A percentile compares a stretch with the other conserved stretches of the same genome.
Conservation (phyloP, 2,113 vertebrate species). For the Microtus montanus region DNA sequence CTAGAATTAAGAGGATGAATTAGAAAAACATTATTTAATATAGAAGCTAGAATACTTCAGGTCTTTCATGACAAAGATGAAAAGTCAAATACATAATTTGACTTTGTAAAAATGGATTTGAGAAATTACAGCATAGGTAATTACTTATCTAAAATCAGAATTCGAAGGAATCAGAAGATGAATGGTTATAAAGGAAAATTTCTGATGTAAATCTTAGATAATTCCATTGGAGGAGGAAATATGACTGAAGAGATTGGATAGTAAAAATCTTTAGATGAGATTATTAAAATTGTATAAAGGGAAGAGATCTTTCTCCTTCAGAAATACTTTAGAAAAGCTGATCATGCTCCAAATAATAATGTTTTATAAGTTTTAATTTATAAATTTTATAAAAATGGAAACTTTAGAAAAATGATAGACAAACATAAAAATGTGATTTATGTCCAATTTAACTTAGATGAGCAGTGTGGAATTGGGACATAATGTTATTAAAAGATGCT, state of each 20-base stretch:
- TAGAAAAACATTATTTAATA: slow-evolving; percentile 2
- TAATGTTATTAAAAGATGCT: background rate
- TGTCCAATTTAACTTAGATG: background rate
- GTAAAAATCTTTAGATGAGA: background rate
- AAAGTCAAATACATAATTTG: background rate
- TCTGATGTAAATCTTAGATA: background rate
- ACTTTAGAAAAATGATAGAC: background rate
- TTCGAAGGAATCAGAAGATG: background rate
- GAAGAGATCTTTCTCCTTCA: background rate
- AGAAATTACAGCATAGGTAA: slow-evolving; percentile 2
- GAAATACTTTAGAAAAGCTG: background rate
- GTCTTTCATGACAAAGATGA: background rate
- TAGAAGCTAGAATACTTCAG: background rate
- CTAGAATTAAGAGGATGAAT: background rate
- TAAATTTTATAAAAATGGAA: background rate
- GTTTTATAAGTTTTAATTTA: background rate
- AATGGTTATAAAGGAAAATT: slow-evolving; percentile 29
- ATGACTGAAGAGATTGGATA: background rate
- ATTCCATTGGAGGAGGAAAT: background rate
- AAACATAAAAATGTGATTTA: background rate
- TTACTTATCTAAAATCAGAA: background rate
- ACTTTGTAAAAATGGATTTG: slow-evolving; percentile 1
- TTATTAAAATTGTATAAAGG: background rate
- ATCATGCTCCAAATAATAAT: background rate
- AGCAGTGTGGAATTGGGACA: background rate